Percentiles rank a stretch among this genome's conserved stretches.
These are phyloP conservation scores for Tachysurus vachellii DNA, from an alignment of 2,113 vertebrate species.

Conservation along the genomic window DNA sequence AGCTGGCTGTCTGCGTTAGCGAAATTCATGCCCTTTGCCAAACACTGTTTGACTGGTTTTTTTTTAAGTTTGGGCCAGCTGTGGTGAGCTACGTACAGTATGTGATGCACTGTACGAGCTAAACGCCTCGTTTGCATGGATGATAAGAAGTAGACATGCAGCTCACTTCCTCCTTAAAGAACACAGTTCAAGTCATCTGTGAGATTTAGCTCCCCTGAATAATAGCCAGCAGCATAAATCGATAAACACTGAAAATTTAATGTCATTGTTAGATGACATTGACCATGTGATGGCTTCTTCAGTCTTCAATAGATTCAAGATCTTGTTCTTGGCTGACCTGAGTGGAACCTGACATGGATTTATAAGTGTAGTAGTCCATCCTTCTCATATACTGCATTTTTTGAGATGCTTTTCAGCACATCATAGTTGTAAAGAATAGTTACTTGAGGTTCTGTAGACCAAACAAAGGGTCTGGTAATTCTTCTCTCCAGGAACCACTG, in stretches of 20 bases:
- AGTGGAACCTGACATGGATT: background rate
- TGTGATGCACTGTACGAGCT: background rate
- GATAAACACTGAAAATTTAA: background rate
- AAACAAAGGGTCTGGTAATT: background rate
- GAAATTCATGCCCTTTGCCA: slow-evolving; percentile 18
- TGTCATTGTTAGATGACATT: slow-evolving; percentile 11
- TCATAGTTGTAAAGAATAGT: background rate
- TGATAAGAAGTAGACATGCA: background rate
- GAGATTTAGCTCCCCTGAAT: slow-evolving; percentile 13
- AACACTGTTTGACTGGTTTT: background rate
- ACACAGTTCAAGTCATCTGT: slow-evolving; percentile 14
- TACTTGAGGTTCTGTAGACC: background rate
- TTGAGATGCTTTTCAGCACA: background rate
- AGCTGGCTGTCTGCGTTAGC: background rate
- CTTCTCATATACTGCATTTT: background rate
- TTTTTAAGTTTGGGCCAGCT: background rate
- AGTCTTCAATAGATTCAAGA: background rate
- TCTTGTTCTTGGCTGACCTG: background rate
- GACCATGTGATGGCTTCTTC: background rate
- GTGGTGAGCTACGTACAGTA: background rate
- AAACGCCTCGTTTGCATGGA: slow-evolving; percentile 4
- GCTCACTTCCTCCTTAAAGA: background rate
- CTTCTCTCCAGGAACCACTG: background rate
- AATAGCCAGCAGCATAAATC: background rate
- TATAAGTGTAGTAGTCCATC: background rate